Conservation (phyloP, 2,888 invertebrate species). For the Rhagophthalmus giganteus region DNA sequence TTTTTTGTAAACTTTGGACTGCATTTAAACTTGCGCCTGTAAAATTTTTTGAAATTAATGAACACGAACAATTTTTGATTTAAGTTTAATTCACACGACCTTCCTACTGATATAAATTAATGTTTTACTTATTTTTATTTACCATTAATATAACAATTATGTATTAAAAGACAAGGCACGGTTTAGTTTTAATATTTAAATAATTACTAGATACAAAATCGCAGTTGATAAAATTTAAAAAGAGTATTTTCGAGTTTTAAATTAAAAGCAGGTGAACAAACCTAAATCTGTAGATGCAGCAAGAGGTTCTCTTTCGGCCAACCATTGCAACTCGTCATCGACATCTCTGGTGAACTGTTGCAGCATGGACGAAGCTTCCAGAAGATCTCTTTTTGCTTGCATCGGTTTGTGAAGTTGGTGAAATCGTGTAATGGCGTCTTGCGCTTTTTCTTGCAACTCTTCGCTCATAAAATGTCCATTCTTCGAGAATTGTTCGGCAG, state of each 20-base stretch:
- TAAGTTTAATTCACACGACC: too few species aligned
- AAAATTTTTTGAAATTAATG: too few species aligned
- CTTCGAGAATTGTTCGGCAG: slow-evolving; percentile 75
- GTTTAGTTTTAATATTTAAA: too few species aligned
- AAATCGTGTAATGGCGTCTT: slow-evolving; percentile 64
- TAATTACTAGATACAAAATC: too few species aligned
- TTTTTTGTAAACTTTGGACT: slow-evolving; percentile 89
- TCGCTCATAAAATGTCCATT: slow-evolving; percentile 87
- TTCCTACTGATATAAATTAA: too few species aligned
- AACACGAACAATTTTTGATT: too few species aligned
- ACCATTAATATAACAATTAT: too few species aligned
- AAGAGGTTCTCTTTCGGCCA: slow-evolving; percentile 74
- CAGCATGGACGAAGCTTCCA: slow-evolving; percentile 85
- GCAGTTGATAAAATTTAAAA: too few species aligned
- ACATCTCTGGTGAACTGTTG: slow-evolving; percentile 91
- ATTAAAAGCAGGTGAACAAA: too few species aligned
- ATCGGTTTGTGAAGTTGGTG: slow-evolving; percentile 79
- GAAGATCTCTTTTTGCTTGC: slow-evolving; percentile 86
- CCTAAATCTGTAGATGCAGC: slow-evolving; percentile 71
- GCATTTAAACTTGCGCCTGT: slow-evolving; percentile 61
- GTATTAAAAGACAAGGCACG: too few species aligned
- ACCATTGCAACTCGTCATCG: slow-evolving; percentile 91
- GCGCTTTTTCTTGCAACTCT: slow-evolving; percentile 77
- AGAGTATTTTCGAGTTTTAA: too few species aligned
- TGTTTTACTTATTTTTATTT: too few species aligned